A percentile compares a stretch with the other conserved stretches of the same genome.
Evolutionary conservation across 2,888 invertebrate genomes (phyloP).

Genomic region (Steromphala cineraria): DNA sequence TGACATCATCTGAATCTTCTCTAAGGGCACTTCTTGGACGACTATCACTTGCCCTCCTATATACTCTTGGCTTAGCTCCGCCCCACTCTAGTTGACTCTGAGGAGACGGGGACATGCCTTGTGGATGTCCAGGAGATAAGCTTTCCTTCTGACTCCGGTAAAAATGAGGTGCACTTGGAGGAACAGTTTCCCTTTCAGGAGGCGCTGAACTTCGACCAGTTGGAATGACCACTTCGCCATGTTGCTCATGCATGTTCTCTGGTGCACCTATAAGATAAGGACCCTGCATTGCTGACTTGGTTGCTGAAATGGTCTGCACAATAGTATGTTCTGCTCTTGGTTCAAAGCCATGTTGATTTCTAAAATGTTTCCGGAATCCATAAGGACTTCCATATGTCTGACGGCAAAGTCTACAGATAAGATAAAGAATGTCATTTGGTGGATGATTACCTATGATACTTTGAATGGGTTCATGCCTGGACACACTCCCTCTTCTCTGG

Average conservation of each 20-base stretch:
- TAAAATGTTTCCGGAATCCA: slow-evolving; percentile 72
- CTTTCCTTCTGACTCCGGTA: neutral
- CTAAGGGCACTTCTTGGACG: neutral
- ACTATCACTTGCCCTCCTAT: slow-evolving; percentile 11
- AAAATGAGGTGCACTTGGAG: neutral
- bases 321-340: slow-evolving; percentile 70
- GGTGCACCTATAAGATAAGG: slow-evolving; percentile 22
- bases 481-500: slow-evolving; percentile 47
- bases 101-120: neutral
- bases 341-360: slow-evolving; percentile 72
- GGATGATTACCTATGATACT: slow-evolving; percentile 70
- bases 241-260: neutral
- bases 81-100: neutral
- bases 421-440: slow-evolving; percentile 69
- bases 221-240: neutral
- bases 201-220: neutral
- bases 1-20: slow-evolving; percentile 46
- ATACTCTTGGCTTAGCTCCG: neutral
- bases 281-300: slow-evolving; percentile 57
- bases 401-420: slow-evolving; percentile 69
- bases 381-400: slow-evolving; percentile 72
- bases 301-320: slow-evolving; percentile 72
- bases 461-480: slow-evolving; percentile 69
- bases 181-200: neutral
- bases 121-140: neutral